Percentiles rank a stretch among this genome's conserved stretches.
These are phyloP conservation scores for Tetranychus truncatus DNA, from an alignment of 2,888 invertebrate species.

Conservation along the genomic window DNA sequence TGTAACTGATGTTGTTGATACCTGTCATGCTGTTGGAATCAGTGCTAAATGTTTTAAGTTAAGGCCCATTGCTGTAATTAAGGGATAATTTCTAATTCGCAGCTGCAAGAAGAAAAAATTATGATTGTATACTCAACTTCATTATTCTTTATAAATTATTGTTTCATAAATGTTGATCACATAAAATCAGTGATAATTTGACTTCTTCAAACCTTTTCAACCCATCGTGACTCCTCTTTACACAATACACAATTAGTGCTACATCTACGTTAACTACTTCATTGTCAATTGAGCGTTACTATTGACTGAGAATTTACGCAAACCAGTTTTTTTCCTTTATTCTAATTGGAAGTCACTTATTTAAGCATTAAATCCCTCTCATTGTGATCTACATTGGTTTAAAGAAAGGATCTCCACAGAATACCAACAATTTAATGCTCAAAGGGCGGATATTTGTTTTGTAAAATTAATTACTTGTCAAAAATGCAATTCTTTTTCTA, in stretches of 20 bases:
- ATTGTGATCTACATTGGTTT: not conserved
- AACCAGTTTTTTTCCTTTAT: not conserved
- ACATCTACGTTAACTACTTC: not conserved
- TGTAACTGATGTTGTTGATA: slow-evolving; percentile 96
- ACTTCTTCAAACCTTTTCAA: not conserved
- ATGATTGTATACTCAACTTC: too few relatives aligned
- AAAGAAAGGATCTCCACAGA: not conserved
- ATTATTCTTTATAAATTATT: not conserved
- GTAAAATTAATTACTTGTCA: too few relatives aligned
- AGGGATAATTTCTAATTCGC: slow-evolving; percentile 45
- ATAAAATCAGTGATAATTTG: not conserved
- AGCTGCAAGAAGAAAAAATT: too few relatives aligned
- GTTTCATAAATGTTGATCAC: not conserved
- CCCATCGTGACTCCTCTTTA: too few relatives aligned
- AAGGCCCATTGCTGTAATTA: slow-evolving; percentile 93
- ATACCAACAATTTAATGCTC: too few relatives aligned
- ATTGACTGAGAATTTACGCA: not conserved
- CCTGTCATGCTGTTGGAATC: slow-evolving; percentile 90
- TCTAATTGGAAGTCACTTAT: not conserved
- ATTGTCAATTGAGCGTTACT: not conserved
- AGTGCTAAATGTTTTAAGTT: slow-evolving; percentile 90
- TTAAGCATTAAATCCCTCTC: not conserved
- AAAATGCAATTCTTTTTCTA: too few relatives aligned
- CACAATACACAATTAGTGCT: not conserved
- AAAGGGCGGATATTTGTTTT: too few relatives aligned